Evolutionary conservation across 64 coral and sea anemone species (phyloP).

Genomic region (Exaiptasia diaphana): DNA sequence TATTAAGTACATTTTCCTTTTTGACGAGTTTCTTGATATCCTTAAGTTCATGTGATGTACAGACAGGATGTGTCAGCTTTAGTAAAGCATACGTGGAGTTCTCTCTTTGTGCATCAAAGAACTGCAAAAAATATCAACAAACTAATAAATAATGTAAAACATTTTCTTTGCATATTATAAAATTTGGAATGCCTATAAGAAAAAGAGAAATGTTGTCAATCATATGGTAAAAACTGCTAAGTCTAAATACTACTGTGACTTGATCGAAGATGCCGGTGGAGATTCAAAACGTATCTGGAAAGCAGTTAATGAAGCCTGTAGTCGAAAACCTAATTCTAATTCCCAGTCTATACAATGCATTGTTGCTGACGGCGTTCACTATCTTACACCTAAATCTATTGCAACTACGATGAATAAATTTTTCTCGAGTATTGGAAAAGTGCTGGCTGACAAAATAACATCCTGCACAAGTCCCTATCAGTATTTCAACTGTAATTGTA

Average conservation of each 20-base stretch:
- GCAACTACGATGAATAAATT: conserved; percentile 12
- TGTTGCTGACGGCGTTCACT: conserved; percentile 12
- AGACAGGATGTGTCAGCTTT: too few species aligned
- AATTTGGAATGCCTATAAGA: conserved; percentile 46
- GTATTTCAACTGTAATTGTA: not conserved
- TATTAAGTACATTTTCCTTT: too few species aligned
- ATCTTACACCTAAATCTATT: conserved; percentile 15
- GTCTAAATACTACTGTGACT: conserved; percentile 48
- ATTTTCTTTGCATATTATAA: too few species aligned
- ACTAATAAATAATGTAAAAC: too few species aligned
- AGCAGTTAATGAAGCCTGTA: conserved; percentile 34
- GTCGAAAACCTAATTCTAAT: not conserved
- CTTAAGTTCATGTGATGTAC: too few species aligned
- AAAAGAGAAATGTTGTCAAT: conserved; percentile 31
- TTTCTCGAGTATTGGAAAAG: conserved; percentile 38
- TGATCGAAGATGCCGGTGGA: conserved; percentile 19
- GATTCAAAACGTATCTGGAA: conserved; percentile 35
- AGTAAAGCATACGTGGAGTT: too few species aligned
- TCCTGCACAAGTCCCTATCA: too few species aligned
- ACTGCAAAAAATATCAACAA: too few species aligned
- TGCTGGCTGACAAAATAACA: not conserved
- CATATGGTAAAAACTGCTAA: conserved; percentile 30
- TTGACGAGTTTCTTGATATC: too few species aligned
- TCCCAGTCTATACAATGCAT: conserved; percentile 23
- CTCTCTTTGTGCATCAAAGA: too few species aligned